These are phyloP conservation scores for Ophion ellenae DNA, from an alignment of 2,888 invertebrate genomes.

Conservation along the genomic window DNA sequence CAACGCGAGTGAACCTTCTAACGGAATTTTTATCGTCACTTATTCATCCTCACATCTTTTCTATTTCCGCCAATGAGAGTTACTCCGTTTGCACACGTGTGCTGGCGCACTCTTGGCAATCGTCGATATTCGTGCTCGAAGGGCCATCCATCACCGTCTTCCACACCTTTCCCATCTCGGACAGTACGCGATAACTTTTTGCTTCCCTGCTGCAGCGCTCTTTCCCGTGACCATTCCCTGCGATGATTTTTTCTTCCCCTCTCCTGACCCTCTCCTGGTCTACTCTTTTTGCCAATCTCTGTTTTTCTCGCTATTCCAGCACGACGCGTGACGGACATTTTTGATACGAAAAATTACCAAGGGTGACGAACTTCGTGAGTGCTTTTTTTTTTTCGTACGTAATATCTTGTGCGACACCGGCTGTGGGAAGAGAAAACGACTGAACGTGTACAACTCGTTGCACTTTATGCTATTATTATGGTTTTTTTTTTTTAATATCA, in stretches of 20 bases:
- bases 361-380: constrained; percentile 11
- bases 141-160: constrained; percentile 54
- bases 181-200: constrained; percentile 32
- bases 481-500: too few relatives aligned
- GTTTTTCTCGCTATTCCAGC: constrained; percentile 18
- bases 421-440: too few relatives aligned
- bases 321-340: constrained; percentile 3
- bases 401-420: neutral
- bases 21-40: constrained; percentile 49
- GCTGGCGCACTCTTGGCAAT: constrained; percentile 15
- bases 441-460: too few relatives aligned
- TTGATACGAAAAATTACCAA: constrained; percentile 19
- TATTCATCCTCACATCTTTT: constrained; percentile 22
- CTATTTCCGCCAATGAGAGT: constrained; percentile 40
- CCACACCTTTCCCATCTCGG: constrained; percentile 16
- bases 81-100: neutral
- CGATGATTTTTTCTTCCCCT: constrained; percentile 19
- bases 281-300: constrained; percentile 25
- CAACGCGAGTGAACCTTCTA: constrained; percentile 21
- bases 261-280: neutral
- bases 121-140: constrained; percentile 49
- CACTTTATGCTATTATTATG: too few relatives aligned
- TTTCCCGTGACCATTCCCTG: constrained; percentile 32
- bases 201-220: constrained; percentile 23
- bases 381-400: neutral